phyloP scores from a whole-genome alignment of 2,113 vertebrate species.

The Alethe castanea region DNA sequence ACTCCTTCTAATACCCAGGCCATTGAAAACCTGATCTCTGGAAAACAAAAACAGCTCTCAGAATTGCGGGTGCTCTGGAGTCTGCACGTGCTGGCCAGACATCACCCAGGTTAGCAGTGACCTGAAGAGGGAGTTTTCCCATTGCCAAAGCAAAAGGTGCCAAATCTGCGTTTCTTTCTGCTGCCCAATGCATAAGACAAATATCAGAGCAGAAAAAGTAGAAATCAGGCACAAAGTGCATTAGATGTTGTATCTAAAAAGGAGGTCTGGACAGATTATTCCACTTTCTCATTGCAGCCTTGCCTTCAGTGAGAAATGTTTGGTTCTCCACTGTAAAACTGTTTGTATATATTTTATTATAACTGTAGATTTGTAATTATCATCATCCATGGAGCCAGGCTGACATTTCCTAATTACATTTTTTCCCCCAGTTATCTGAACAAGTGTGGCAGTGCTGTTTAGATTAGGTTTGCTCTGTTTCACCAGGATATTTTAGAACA shows the following conservation, averaged over 20 bases:
- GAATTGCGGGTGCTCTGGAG: background rate
- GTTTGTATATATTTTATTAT: background rate
- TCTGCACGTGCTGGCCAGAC: background rate
- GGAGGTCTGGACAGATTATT: background rate
- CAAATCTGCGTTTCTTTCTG: background rate
- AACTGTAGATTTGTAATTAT: background rate
- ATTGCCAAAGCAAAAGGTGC: background rate
- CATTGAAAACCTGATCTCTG: background rate
- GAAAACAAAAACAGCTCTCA: background rate
- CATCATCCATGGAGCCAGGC: background rate
- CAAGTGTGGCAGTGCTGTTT: slow-evolving; percentile 37
- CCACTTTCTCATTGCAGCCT: background rate
- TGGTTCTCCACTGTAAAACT: background rate
- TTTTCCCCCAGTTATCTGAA: slow-evolving; percentile 5
- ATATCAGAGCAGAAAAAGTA: background rate
- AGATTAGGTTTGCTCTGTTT: slow-evolving; percentile 52
- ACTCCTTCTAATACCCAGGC: background rate
- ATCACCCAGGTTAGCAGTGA: background rate
- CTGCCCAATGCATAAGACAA: background rate
- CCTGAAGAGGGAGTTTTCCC: background rate
- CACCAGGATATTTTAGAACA: slow-evolving; percentile 68
- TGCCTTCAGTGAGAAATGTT: background rate
- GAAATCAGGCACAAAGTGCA: background rate
- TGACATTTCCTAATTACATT: slow-evolving; percentile 3
- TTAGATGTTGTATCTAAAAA: background rate